Conservation (phyloP, 1,140 invertebrate genomes). For the Hestina assimilis region DNA sequence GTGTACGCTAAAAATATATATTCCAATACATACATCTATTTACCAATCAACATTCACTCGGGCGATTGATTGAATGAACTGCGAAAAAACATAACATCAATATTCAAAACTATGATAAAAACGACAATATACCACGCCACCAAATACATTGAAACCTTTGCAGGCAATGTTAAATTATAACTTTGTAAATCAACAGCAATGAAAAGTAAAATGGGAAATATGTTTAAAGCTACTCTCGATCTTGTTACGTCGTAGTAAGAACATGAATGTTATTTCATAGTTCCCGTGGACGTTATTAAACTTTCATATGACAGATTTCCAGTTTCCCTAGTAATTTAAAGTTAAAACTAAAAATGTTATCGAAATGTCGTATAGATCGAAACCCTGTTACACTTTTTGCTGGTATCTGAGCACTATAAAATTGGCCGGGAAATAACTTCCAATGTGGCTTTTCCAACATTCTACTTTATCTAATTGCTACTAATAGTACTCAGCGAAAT, state of each 20-base stretch:
- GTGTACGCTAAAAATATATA: conserved; percentile 14
- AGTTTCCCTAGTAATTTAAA: conserved; percentile 57
- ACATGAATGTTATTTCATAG: conserved; percentile 26
- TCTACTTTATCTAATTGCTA: conserved; percentile 1
- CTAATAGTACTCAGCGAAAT: conserved; percentile 7
- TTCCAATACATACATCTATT: conserved; percentile 34
- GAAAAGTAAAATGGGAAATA: not conserved
- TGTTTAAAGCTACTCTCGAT: not conserved
- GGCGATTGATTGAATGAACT: conserved; percentile 46
- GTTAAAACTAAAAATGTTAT: conserved; percentile 46
- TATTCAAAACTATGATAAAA: not conserved
- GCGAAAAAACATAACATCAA: conserved; percentile 35
- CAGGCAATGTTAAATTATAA: not conserved
- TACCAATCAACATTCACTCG: conserved; percentile 50
- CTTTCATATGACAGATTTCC: conserved; percentile 39
- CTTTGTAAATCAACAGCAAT: not conserved
- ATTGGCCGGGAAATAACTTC: conserved; percentile 3
- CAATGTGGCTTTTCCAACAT: not conserved
- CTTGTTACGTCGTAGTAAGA: conserved; percentile 8
- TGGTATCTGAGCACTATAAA: not conserved
- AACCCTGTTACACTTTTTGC: not conserved
- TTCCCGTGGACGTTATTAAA: conserved; percentile 43
- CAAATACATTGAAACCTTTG: not conserved
- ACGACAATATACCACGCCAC: not conserved
- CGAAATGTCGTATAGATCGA: conserved; percentile 15